phyloP scores from a whole-genome alignment of 2,113 vertebrate species.

The Pterocles orientalis region DNA sequence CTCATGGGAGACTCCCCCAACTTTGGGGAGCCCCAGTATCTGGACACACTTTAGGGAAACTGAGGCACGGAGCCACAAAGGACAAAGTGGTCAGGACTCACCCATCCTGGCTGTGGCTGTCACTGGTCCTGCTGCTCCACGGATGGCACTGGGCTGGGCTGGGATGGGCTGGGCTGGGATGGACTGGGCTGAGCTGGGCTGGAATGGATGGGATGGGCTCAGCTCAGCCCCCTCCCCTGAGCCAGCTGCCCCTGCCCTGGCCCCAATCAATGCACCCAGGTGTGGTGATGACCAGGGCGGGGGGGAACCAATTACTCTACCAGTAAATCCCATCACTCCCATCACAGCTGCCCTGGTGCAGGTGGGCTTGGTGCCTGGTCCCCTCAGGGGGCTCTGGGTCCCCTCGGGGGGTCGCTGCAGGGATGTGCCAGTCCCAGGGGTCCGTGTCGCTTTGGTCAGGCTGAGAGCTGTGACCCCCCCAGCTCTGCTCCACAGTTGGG shows the following conservation, averaged over 20 bases:
- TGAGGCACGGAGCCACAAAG: not conserved
- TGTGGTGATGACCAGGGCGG: not conserved
- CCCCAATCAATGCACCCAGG: not conserved
- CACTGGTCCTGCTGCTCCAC: not conserved
- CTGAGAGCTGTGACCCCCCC: not conserved
- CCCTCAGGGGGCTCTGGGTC: not conserved
- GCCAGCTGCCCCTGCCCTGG: not conserved
- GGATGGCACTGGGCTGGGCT: too few species aligned
- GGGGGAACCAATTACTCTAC: not conserved
- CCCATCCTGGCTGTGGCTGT: not conserved
- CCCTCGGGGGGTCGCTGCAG: not conserved
- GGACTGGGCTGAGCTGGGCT: too few species aligned
- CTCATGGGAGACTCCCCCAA: too few species aligned
- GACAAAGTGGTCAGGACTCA: not conserved
- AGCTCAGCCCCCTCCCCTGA: not conserved
- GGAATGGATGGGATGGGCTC: too few species aligned
- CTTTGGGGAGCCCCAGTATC: too few species aligned
- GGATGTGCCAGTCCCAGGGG: not conserved
- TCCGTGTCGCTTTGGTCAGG: rapidly evolving
- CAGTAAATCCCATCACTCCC: not conserved
- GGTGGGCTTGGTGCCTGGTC: not conserved
- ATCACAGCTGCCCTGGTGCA: not conserved
- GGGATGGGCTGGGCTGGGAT: too few species aligned
- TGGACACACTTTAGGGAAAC: not conserved
- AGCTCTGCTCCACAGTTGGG: not conserved